phyloP scores from a whole-genome alignment of 2,113 vertebrate species.

The Panthera tigris region DNA sequence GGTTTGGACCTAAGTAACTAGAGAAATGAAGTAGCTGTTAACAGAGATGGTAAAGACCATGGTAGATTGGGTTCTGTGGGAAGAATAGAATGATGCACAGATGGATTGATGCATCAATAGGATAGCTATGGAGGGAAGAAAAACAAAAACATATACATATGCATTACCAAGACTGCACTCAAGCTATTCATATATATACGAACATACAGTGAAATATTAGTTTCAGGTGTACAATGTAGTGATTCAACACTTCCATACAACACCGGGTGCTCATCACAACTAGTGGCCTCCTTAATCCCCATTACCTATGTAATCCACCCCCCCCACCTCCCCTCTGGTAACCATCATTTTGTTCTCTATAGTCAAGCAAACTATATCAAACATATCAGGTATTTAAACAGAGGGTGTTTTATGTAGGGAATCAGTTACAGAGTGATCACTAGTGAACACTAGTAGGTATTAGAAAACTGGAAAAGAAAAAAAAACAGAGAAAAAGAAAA shows the following conservation, averaged over 20 bases:
- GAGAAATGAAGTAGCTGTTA: not conserved
- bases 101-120: not conserved
- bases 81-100: not conserved
- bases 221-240: no score
- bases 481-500: not conserved
- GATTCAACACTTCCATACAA: no score
- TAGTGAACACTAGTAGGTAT: not conserved
- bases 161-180: not conserved
- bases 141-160: not conserved
- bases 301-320: no score
- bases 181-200: not conserved
- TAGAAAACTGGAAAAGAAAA: not conserved
- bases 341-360: no score
- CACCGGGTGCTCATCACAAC: no score
- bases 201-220: not conserved
- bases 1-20: not conserved
- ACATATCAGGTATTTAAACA: not conserved
- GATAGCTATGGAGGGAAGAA: not conserved
- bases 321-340: no score
- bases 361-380: not conserved
- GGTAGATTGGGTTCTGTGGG: not conserved
- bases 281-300: no score
- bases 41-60: not conserved
- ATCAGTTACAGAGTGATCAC: not conserved
- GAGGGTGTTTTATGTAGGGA: not conserved